Conservation (phyloP, 2,113 vertebrate species). For the Ictalurus furcatus region DNA sequence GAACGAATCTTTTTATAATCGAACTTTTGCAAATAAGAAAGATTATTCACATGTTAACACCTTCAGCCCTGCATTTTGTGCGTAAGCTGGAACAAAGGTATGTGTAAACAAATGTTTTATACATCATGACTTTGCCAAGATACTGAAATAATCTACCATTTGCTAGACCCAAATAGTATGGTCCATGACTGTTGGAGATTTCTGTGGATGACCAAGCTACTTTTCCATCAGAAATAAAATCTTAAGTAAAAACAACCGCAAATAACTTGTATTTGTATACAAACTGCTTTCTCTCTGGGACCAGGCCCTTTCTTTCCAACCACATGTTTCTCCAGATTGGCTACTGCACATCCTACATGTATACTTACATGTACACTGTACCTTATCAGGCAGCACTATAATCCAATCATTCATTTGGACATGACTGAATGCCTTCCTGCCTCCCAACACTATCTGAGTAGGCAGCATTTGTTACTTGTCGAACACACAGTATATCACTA, state of each 20-base stretch:
- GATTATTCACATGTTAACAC: not conserved
- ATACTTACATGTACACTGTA: not conserved
- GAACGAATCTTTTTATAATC: not conserved
- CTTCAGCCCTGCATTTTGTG: not conserved
- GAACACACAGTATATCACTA: slow-evolving; percentile 15
- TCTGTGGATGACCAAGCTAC: not conserved
- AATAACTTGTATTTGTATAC: not conserved
- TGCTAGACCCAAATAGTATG: not conserved
- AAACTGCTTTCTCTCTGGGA: not conserved
- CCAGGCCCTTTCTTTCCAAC: not conserved
- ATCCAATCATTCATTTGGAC: slow-evolving; percentile 18
- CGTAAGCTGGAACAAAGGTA: not conserved
- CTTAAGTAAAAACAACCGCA: not conserved
- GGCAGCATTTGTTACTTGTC: not conserved
- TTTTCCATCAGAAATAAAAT: not conserved
- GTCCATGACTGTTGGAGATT: not conserved
- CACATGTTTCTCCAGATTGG: not conserved
- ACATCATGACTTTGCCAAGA: not conserved
- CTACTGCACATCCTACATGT: not conserved
- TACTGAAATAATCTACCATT: not conserved
- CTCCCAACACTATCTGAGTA: not conserved
- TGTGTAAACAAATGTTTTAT: not conserved
- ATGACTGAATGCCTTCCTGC: slow-evolving; percentile 17
- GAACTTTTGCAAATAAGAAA: slow-evolving; percentile 18
- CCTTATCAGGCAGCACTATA: slow-evolving; percentile 2